Evolutionary conservation across 2,888 invertebrate genomes (phyloP).

Genomic region (Agrilus mali): DNA sequence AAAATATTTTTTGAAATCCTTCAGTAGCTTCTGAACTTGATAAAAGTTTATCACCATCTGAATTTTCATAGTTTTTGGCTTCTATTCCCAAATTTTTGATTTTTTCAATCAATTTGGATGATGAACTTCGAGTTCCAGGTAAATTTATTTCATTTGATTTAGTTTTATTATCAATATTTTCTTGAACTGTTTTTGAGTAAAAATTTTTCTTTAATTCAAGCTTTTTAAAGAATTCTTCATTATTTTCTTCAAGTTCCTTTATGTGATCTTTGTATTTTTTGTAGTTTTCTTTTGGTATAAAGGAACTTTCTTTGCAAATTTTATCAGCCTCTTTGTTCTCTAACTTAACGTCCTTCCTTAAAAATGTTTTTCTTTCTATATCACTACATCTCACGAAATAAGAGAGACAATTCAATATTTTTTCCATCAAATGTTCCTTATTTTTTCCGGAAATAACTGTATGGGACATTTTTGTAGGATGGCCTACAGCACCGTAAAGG

Average conservation of each 20-base stretch:
- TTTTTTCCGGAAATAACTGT: conserved; percentile 65
- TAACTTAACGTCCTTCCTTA: conserved; percentile 12
- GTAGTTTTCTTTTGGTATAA: conserved; percentile 27
- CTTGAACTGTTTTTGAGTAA: neutral
- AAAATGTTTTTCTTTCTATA: conserved; percentile 36
- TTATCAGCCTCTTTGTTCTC: conserved; percentile 28
- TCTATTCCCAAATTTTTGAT: conserved; percentile 14
- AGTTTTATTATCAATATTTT: too few species aligned
- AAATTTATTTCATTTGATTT: too few species aligned
- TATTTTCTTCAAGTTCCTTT: conserved; percentile 11
- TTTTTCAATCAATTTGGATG: conserved; percentile 5
- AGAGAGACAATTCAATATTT: conserved; percentile 63
- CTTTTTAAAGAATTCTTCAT: conserved; percentile 2
- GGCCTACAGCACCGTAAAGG: conserved; percentile 73
- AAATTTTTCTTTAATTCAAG: neutral
- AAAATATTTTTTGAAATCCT: too few species aligned
- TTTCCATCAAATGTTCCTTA: conserved; percentile 53
- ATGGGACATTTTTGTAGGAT: conserved; percentile 61
- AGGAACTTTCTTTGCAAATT: conserved; percentile 23
- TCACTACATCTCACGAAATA: conserved; percentile 78
- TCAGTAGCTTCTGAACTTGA: too few species aligned
- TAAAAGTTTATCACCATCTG: too few species aligned
- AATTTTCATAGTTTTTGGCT: neutral
- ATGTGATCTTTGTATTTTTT: conserved; percentile 28
- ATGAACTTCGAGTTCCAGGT: too few species aligned